phyloP scores from a whole-genome alignment of 2,888 invertebrate species.

The Eupeodes luniger region DNA sequence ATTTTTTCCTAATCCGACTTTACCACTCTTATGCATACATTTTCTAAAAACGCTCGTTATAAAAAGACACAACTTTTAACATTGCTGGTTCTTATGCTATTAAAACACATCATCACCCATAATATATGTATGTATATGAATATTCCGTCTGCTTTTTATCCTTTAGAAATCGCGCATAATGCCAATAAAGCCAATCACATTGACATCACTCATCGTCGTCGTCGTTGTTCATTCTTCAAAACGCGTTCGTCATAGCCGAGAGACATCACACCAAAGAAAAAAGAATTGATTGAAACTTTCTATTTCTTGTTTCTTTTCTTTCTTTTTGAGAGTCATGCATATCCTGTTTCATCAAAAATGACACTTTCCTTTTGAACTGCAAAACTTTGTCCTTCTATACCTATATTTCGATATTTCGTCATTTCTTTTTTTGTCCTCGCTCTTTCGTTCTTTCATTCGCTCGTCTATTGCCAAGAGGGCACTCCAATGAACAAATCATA shows the following conservation, averaged over 20 bases:
- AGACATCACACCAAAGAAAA: background rate
- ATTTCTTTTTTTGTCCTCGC: background rate
- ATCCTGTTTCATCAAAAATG: conserved; percentile 36
- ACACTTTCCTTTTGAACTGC: conserved; percentile 37
- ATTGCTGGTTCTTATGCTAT: background rate
- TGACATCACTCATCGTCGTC: background rate
- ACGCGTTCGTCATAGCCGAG: background rate
- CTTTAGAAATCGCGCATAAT: conserved; percentile 7
- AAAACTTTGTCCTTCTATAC: conserved; percentile 18
- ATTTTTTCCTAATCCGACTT: no score
- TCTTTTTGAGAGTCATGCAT: background rate
- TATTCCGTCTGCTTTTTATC: background rate
- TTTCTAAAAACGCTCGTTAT: no score
- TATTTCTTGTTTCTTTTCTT: background rate
- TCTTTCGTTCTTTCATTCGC: background rate
- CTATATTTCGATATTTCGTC: background rate
- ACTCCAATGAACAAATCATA: conserved; percentile 16
- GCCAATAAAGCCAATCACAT: conserved; percentile 28
- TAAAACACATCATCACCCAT: background rate
- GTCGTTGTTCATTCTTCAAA: conserved; percentile 12
- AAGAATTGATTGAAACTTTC: conserved; percentile 10
- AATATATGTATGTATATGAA: background rate
- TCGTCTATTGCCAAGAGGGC: background rate
- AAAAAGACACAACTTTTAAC: no score
- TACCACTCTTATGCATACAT: no score